Evolutionary conservation across 2,113 vertebrate genomes (phyloP).

Genomic region (Anas platyrhynchos): DNA sequence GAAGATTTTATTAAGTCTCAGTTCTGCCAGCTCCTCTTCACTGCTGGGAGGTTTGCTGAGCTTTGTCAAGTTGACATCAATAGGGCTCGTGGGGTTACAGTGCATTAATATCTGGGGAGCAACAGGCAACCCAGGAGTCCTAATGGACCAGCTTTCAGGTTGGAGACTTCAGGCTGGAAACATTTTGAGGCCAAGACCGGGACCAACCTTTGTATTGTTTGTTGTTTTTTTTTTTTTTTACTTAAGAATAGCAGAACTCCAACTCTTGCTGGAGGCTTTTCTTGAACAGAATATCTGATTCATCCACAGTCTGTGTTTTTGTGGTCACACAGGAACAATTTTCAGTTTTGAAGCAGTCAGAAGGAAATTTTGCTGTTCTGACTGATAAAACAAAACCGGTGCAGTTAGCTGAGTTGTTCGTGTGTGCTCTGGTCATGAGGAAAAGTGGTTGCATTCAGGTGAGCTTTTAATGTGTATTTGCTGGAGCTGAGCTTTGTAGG

Average conservation of each 20-base stretch:
- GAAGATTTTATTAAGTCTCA: background rate
- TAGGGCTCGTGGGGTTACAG: background rate
- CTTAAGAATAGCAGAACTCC: background rate
- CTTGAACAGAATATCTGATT: slow-evolving; percentile 10
- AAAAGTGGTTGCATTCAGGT: background rate
- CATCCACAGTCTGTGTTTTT: slow-evolving; percentile 11
- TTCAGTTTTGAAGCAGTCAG: background rate
- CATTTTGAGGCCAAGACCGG: background rate
- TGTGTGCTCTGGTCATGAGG: background rate
- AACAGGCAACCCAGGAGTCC: background rate
- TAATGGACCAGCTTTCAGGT: background rate
- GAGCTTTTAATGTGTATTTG: background rate
- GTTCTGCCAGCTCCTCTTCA: background rate
- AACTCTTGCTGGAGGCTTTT: background rate
- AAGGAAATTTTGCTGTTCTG: slow-evolving; percentile 2
- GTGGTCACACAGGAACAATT: slow-evolving; percentile 15
- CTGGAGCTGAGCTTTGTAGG: background rate
- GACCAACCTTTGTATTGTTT: background rate
- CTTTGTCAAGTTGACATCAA: background rate
- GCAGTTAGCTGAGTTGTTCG: background rate
- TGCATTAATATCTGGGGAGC: background rate
- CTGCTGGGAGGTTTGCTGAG: background rate
- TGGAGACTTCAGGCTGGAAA: background rate
- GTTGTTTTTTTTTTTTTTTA: background rate
- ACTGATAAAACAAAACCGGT: background rate